Percentiles rank a stretch among this genome's conserved stretches.
Evolutionary conservation across 2,797 vertebrate species (phyloP).

Genomic region (Brachyalestes nurse): DNA sequence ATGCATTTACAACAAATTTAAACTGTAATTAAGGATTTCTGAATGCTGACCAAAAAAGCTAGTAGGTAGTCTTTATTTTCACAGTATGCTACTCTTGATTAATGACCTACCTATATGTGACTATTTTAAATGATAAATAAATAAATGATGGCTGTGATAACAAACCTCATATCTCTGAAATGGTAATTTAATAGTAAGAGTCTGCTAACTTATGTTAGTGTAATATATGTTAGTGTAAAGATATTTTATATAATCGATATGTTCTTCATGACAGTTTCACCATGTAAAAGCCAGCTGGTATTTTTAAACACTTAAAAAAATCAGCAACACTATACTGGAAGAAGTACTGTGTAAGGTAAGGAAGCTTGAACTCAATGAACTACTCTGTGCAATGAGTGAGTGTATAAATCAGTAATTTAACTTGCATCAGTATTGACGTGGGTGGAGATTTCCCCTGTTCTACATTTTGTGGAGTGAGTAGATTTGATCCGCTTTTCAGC

Average conservation of each 20-base stretch:
- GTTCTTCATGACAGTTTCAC: too few relatives aligned
- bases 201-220: too few relatives aligned
- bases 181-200: too few relatives aligned
- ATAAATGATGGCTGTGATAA: neutral
- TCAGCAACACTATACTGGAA: too few relatives aligned
- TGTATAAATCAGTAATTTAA: slow-evolving; percentile 3
- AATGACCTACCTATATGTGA: neutral
- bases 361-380: neutral
- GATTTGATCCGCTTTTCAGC: slow-evolving; percentile 1
- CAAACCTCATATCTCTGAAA: neutral
- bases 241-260: too few relatives aligned
- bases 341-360: neutral
- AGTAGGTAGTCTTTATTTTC: too few relatives aligned
- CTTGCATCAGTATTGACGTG: slow-evolving; percentile 25
- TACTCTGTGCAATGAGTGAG: neutral
- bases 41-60: too few relatives aligned
- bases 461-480: slow-evolving; percentile 6
- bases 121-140: too few relatives aligned
- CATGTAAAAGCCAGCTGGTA: too few relatives aligned
- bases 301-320: too few relatives aligned
- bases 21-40: too few relatives aligned
- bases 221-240: too few relatives aligned
- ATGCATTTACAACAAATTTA: neutral
- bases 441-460: slow-evolving; percentile 1
- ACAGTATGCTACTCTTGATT: neutral